Base-by-base conservation (phyloP, 1,140 invertebrate genomes). In the Tribolium madens region DNA sequence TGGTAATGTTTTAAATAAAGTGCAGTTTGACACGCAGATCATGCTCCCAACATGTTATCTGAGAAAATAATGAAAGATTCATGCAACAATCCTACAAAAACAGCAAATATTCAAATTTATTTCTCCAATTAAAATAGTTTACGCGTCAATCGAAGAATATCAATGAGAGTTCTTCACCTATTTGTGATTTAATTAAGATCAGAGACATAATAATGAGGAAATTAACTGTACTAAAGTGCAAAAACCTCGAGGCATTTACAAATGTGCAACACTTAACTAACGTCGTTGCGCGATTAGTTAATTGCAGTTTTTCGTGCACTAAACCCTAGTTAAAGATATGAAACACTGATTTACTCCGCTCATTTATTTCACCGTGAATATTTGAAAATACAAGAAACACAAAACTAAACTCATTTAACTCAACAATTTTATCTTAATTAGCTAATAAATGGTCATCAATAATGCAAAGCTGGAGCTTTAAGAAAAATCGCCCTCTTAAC, bases 251-350 rank as follows among this genome's bases (percentile, higher is more conserved):
- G 74, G 69, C 74, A 50, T 75, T 75, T 60, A 75, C 74, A 75
- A 75, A 75, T 75, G 74, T 17, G 57, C 15, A 47, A 48, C 74
- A 48, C 57, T 75, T 68, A 36, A 36, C 46, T 46, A 75, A 69
- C 17, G 57, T 75, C 73, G 26, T 75, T 60, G 36, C 42, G 33
- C 53, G 73, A 75, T 69, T 75, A 75, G 74, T 68, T 75, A 75
- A 75, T 75, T 75, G 74, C 74, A 50, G 31, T 68, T 75, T 75
- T 75, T 69, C 74, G 74, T 75, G 74, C 42, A 21, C 74, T 69
- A 69, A 47, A 21, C 10, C 70, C 21, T 15, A 33, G 12, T 46
- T 72, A 26, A 75, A 47, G 73, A 75, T 53, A 46, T 50, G 48
- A 69, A 42, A 46, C 57, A 36, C 33, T 75, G 74, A 75, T 75